phyloP scores from a whole-genome alignment of 2,113 vertebrate genomes.

The Suricata suricatta region DNA sequence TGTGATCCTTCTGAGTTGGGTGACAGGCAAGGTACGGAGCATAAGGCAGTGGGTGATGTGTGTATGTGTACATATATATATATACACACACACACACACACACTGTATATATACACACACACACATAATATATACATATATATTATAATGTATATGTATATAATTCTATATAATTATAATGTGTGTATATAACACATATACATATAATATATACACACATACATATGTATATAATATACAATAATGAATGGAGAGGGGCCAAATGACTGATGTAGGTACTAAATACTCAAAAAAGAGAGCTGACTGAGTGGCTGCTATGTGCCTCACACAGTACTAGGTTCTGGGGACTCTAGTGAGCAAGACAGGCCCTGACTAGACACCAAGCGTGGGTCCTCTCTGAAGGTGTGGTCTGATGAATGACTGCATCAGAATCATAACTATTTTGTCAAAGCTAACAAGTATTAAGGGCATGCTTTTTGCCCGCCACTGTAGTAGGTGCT shows the following conservation, averaged over 20 bases:
- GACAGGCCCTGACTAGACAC: background rate
- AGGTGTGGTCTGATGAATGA: background rate
- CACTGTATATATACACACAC: too few species aligned
- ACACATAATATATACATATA: too few species aligned
- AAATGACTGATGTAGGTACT: background rate
- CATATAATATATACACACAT: too few species aligned
- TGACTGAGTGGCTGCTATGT: background rate
- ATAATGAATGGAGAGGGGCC: background rate
- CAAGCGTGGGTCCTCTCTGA: background rate
- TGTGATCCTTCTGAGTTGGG: background rate
- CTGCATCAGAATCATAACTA: background rate
- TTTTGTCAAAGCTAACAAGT: background rate
- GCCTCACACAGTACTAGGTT: background rate
- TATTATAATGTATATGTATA: too few species aligned
- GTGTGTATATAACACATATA: too few species aligned
- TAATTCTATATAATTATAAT: too few species aligned
- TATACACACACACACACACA: too few species aligned
- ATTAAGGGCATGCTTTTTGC: background rate
- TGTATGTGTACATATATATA: too few species aligned
- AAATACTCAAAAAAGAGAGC: background rate
- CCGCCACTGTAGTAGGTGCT: background rate
- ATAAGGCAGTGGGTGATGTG: background rate
- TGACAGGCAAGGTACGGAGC: background rate
- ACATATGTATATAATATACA: background rate
- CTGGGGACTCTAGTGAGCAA: background rate